Evolutionary conservation across 1,140 invertebrate species (phyloP), one percentile per base, ranked within the genome.

Genomic region (Ladona fulva): DNA sequence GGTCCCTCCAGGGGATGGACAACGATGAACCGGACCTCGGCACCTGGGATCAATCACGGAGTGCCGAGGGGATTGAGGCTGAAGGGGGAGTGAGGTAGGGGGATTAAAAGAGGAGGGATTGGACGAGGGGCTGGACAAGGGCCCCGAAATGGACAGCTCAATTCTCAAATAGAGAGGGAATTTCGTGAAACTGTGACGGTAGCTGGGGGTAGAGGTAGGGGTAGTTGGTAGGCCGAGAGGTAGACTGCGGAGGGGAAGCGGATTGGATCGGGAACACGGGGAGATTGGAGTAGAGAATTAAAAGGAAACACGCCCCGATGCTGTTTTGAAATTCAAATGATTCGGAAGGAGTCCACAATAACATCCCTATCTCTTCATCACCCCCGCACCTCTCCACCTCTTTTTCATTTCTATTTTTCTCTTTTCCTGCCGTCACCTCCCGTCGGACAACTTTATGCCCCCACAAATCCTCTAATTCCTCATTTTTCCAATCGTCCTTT

Each of bases 261-360:
- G 19, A 19, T 10, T 52, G 44, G 44, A 52, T n/a, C n/a, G 44
- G 44, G 10, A 19, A 19, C 44, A 52, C 10, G 44, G 44, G 44
- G 44, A 19, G 44, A 52, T 19, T 52, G 52, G 52, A 22, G 3
- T 12, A 3, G 52, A 66, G 52, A 66, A 66, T 66, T 66, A 66
- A 66, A 66, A 66, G 52, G 52, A 66, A 66, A 66, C 52, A 66
- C 3, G 52, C 52, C 3, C 44, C 44, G 44, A 52, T 52, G 44
- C 52, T 66, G 52, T 66, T 66, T 66, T 66, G 52, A 66, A 66
- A 66, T 66, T 66, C 52, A 66, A 66, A 66, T 66, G 52, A 66
- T 66, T 66, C 52, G 52, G 52, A 66, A 66, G 52, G 52, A 66
- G 52, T 66, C 52, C 52, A 66, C 52, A 66, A 66, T 66, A 66